Evolutionary conservation across 2,888 invertebrate species (phyloP).

Genomic region (Leucoma salicis): DNA sequence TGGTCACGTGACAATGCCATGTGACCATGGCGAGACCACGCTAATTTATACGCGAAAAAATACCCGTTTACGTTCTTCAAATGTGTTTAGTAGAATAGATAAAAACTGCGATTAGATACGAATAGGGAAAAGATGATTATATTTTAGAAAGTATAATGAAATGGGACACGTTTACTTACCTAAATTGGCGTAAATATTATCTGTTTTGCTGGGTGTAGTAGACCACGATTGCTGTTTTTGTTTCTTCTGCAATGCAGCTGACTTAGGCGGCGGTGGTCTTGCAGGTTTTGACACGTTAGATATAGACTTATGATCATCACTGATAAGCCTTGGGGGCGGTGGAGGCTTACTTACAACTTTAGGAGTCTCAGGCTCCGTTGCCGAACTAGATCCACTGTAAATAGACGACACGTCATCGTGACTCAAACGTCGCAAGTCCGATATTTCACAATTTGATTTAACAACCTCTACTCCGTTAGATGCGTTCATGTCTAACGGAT

Average conservation of each 20-base stretch:
- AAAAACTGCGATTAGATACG: background rate
- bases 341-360: slow-evolving; percentile 85
- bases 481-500: slow-evolving; percentile 92
- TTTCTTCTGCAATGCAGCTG: slow-evolving; percentile 83
- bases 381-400: slow-evolving; percentile 69
- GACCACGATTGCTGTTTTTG: slow-evolving; percentile 79
- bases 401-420: slow-evolving; percentile 81
- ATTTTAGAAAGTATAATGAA: background rate
- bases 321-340: slow-evolving; percentile 87
- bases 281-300: slow-evolving; percentile 83
- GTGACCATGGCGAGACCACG: no score
- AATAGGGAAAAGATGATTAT: background rate
- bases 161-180: slow-evolving; percentile 71
- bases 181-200: slow-evolving; percentile 90
- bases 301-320: slow-evolving; percentile 74
- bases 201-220: slow-evolving; percentile 58
- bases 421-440: slow-evolving; percentile 64
- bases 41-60: no score
- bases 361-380: slow-evolving; percentile 61
- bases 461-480: slow-evolving; percentile 89
- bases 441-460: slow-evolving; percentile 75
- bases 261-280: slow-evolving; percentile 89
- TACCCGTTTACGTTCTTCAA: no score
- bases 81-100: background rate
- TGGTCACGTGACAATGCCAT: no score